Percentiles rank a stretch among this genome's conserved stretches.
phyloP scores from a whole-genome alignment of 2,888 invertebrate genomes.

The Diarsia brunnea region DNA sequence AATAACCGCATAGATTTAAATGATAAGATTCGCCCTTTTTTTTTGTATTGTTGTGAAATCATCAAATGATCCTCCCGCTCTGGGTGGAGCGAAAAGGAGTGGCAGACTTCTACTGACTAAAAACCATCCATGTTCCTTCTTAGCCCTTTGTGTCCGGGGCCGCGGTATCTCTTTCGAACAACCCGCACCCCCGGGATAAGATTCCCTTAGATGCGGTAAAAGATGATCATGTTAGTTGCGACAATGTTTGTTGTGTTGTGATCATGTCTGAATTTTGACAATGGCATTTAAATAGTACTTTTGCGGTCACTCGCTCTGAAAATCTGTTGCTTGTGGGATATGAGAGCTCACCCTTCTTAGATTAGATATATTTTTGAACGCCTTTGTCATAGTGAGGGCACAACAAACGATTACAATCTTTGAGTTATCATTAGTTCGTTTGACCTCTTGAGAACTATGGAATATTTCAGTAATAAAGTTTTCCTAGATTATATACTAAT shows the following conservation, averaged over 20 bases:
- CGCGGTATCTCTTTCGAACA: too few relatives aligned
- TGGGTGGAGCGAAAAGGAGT: too few relatives aligned
- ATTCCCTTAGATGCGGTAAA: too few relatives aligned
- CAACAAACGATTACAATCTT: neutral
- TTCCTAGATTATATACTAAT: slow-evolving; percentile 1
- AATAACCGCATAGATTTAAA: neutral
- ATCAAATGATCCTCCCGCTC: too few relatives aligned
- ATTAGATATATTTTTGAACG: neutral
- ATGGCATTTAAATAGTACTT: neutral
- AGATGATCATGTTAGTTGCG: too few relatives aligned
- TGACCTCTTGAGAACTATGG: neutral
- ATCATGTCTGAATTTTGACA: neutral
- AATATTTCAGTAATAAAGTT: neutral
- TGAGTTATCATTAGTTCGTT: neutral
- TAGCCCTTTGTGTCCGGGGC: too few relatives aligned
- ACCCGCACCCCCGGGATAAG: neutral
- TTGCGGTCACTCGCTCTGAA: neutral
- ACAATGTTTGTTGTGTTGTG: too few relatives aligned
- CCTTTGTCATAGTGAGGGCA: neutral
- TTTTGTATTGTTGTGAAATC: too few relatives aligned
- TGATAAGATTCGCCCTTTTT: neutral
- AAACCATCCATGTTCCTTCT: too few relatives aligned
- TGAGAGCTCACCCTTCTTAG: neutral
- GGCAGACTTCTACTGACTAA: too few relatives aligned
- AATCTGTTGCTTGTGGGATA: neutral